Evolutionary conservation across 2,113 vertebrate species (phyloP), one percentile per base, ranked within the genome.

Genomic region (Callocephalon fimbriatum): DNA sequence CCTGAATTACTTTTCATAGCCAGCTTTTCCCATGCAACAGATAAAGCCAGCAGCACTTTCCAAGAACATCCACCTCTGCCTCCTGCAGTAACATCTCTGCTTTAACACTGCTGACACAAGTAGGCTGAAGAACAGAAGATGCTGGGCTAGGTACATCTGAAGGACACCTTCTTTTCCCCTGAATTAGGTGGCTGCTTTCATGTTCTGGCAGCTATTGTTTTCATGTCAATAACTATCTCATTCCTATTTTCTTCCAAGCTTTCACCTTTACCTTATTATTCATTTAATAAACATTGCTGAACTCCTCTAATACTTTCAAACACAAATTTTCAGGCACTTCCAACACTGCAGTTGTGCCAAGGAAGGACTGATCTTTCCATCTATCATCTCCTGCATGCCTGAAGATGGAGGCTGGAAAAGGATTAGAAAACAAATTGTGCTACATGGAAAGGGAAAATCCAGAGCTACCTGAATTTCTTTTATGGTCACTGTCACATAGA

Each of bases 121-220:
- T 10, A 56, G n/a, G 27, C 53, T 74, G 47, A 37, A 68, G 37
- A 80, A 66, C 0, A 0, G 44, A 45, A 75, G 47, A 44, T 10
- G 19, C 50, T 71, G 51, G 35, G 15, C 31, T 50, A 20, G 27
- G 21, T 44, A 12, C 10, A 7, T 15, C 32, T 53, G 45, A 66
- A 66, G 10, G 7, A 40, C 8, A 5, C 38, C 32, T 22, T 10
- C 20, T 50, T 78, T 54, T 80, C 32, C 31, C 61, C 56, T 45
- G 45, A 44, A 72, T 50, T 61, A 26, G 19, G 32, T 45, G 56
- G 12, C 38, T 54, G 8, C 62, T 44, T 61, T 35, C 40, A 76
- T 45, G 31, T 95, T 76, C 63, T n/a, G 12, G 26, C 47, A 71
- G 21, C 27, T 50, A 35, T 66, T 13, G 7, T 51, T 66, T 72